These are phyloP conservation scores for Heliconius melpomene DNA, from an alignment of 1,140 invertebrate genomes.

Conservation along the genomic window DNA sequence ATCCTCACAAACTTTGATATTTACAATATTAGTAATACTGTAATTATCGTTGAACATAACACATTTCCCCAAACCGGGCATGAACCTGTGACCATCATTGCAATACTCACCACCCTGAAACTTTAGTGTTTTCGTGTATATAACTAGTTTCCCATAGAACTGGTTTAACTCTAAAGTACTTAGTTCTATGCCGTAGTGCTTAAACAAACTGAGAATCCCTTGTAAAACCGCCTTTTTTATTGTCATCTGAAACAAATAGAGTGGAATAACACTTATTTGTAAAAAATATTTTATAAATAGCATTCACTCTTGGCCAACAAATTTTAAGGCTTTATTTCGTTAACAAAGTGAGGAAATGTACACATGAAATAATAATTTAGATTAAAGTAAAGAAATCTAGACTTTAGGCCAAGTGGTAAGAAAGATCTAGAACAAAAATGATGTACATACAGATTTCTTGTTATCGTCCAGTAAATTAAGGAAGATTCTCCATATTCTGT, in stretches of 20 bases:
- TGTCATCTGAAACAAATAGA: background rate
- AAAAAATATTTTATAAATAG: no score
- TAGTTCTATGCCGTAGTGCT: background rate
- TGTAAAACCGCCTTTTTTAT: background rate
- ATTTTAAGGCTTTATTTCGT: no score
- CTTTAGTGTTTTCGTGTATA: background rate
- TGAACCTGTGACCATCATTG: background rate
- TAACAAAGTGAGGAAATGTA: no score
- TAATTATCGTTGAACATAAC: background rate
- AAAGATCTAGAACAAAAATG: no score
- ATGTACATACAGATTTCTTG: background rate
- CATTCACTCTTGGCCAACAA: no score
- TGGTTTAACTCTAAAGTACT: background rate
- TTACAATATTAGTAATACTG: background rate
- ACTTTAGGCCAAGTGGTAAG: no score
- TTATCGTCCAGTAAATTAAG: background rate
- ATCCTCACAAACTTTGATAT: background rate
- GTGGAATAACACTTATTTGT: no score
- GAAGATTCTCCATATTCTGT: background rate
- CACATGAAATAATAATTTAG: background rate
- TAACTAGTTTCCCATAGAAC: background rate
- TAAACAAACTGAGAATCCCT: background rate
- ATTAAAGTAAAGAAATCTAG: background rate
- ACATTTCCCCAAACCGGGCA: background rate
- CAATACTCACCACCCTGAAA: background rate